Base-by-base conservation (phyloP, 2,888 invertebrate genomes). In the Galerucella pusilla region DNA sequence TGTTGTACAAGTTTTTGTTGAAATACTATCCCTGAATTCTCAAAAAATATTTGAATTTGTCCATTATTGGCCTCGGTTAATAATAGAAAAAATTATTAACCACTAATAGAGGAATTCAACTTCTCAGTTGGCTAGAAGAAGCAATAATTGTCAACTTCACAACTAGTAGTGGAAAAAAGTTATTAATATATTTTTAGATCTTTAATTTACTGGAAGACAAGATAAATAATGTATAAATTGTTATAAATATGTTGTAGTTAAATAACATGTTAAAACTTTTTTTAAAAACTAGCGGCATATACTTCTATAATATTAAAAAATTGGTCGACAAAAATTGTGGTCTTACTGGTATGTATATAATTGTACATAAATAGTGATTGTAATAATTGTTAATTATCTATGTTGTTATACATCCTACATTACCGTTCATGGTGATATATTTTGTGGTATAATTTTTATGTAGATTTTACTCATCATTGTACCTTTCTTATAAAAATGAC, bases 371-470 rank as follows among this genome's bases (percentile, higher is more conserved):
- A 16, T 46, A 25, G 49, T 66, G 66, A 35, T 45, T 52, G 9
- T 52, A 52, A 66, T 16, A 52, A 35, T 57, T 57, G 68, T 68
- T 67, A 49, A 67, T 46, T 45, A 64, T 42, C 16, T 64, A 28
- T 67, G n/a, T 54, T 67, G 54, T 67, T 67, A 52, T 66, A 49
- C 28, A 16, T 54, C 16, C 16, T 64, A 46, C 45, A 65, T 45
- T 65, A 68, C 68, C 68, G n/a, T 35, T 57, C n/a, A 57, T 14
- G 28, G n/a, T 59, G 42, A 49, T 68, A 46, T 42, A 57, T 57
- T n/a, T n/a, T 68, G 68, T 68, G 42, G 68, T 68, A 68, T 57
- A 68, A 20, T 46, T 68, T 68, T 35, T 54, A 35, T 68, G 25
- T 68, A 68, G 35, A 49, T 68, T 68, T 35, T 68, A 59, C 68